Evolutionary conservation across 2,888 invertebrate species (phyloP).

Genomic region (Smittia sp.): DNA sequence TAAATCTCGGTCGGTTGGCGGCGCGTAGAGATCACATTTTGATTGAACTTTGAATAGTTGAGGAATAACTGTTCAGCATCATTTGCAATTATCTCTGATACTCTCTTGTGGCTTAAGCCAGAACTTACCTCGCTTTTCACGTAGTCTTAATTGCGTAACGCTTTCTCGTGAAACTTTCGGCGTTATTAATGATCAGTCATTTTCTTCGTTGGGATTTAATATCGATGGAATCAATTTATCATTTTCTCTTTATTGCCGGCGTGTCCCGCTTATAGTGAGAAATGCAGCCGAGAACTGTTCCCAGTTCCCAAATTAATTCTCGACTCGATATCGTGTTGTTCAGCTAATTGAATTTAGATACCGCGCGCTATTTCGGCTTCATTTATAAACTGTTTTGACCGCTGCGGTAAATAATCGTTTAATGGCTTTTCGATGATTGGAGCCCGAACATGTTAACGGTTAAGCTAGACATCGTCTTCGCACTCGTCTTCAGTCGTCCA

Average conservation of each 20-base stretch:
- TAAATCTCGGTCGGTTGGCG: neutral
- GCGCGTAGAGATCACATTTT: conserved; percentile 3
- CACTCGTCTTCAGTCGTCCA: too few species aligned
- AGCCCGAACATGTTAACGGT: too few species aligned
- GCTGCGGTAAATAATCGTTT: conserved; percentile 18
- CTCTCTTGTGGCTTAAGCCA: neutral
- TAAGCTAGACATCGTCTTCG: too few species aligned
- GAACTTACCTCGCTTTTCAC: neutral
- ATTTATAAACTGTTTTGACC: conserved; percentile 7
- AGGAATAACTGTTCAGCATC: conserved; percentile 1
- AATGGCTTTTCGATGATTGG: conserved; percentile 4
- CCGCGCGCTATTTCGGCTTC: neutral
- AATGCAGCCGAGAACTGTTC: conserved; percentile 1
- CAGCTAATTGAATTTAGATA: conserved; percentile 34
- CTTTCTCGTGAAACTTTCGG: neutral
- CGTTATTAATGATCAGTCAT: conserved; percentile 34
- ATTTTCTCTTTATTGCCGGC: neutral
- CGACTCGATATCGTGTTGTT: conserved; percentile 35
- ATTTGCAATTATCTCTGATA: conserved; percentile 9
- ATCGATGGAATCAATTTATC: conserved; percentile 34
- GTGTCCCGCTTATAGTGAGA: conserved; percentile 15
- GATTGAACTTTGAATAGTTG: neutral
- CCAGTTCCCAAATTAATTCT: neutral
- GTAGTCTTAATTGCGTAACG: conserved; percentile 14
- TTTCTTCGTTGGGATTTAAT: conserved; percentile 25